Percentiles rank a stretch among this genome's conserved stretches.
Evolutionary conservation across 1,140 invertebrate genomes (phyloP).

Genomic region (Trachymyrmex cornetzi): DNA sequence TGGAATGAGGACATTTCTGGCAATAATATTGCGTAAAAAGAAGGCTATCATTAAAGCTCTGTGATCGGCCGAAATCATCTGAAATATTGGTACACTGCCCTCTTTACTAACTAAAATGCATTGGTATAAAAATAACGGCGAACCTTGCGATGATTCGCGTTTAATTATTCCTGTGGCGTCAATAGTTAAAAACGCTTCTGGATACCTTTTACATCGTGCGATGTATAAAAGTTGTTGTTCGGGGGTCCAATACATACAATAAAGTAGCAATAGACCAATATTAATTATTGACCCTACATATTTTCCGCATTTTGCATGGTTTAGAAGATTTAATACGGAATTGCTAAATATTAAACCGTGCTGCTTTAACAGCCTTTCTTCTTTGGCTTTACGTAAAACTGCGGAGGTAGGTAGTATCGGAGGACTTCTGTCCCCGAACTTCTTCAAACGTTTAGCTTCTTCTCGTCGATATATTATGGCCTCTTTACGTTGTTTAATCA

Average conservation of each 20-base stretch:
- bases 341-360: neutral
- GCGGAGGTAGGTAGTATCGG: neutral
- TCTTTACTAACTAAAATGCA: neutral
- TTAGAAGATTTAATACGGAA: neutral
- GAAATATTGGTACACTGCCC: neutral
- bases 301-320: neutral
- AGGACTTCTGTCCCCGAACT: neutral
- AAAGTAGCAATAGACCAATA: neutral
- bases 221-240: neutral
- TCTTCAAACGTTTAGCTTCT: neutral
- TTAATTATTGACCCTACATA: neutral
- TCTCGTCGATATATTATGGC: neutral
- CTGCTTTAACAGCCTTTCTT: neutral
- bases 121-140: constrained; percentile 6
- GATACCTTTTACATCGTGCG: neutral
- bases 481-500: no score
- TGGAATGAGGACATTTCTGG: no score
- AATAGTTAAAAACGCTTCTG: neutral
- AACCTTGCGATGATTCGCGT: no score
- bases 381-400: neutral
- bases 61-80: neutral
- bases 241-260: neutral
- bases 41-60: no score
- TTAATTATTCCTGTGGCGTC: neutral
- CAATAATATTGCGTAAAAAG: no score